phyloP scores from a whole-genome alignment of 2,113 vertebrate species.

The Microcebus murinus region DNA sequence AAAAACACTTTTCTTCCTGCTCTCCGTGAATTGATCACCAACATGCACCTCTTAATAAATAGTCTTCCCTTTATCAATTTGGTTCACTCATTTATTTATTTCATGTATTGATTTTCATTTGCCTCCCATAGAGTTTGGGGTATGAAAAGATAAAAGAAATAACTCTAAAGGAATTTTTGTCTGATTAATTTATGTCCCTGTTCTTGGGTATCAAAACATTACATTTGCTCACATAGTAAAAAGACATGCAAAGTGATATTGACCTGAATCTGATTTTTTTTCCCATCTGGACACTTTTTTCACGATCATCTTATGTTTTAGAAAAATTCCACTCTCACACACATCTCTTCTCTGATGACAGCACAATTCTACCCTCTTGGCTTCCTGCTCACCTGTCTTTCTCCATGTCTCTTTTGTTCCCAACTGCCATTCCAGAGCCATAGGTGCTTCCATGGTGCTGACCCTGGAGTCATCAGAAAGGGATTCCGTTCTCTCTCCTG shows the following conservation, averaged over 20 bases:
- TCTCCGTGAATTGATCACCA: background rate
- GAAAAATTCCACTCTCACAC: background rate
- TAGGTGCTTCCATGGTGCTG: background rate
- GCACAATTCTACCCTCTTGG: background rate
- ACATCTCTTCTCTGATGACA: background rate
- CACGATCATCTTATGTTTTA: background rate
- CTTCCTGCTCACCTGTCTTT: background rate
- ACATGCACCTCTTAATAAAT: background rate
- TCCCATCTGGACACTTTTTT: background rate
- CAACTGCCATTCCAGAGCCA: background rate
- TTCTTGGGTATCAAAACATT: background rate
- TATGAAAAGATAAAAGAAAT: conserved; percentile 21
- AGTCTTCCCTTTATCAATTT: background rate
- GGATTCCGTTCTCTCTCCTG: background rate
- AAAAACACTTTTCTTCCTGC: background rate
- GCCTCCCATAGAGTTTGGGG: background rate
- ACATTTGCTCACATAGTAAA: background rate
- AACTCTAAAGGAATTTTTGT: conserved; percentile 6
- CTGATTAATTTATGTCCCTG: background rate
- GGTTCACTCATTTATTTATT: conserved; percentile 4
- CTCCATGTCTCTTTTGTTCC: background rate
- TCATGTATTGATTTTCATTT: conserved; percentile 20
- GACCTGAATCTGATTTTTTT: background rate
- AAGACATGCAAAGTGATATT: background rate
- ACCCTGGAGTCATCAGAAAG: background rate